Percentiles rank a stretch among this genome's conserved stretches.
phyloP scores from a whole-genome alignment of 1,140 invertebrate species.

The Drosophila sturtevanti region DNA sequence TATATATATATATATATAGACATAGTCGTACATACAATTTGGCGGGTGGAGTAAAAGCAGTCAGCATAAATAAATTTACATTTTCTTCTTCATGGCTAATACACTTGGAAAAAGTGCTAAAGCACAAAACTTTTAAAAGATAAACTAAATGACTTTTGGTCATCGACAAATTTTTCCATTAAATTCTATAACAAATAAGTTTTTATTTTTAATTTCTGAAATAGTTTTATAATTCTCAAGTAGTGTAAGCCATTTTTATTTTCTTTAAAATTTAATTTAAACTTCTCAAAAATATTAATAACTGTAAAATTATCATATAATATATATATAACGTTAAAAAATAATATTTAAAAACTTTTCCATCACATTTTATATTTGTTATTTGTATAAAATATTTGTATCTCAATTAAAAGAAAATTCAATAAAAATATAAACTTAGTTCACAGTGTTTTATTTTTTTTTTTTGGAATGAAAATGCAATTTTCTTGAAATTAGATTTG shows the following conservation, averaged over 20 bases:
- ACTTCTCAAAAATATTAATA: no score
- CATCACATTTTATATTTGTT: not conserved
- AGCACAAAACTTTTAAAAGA: not conserved
- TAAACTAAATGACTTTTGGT: not conserved
- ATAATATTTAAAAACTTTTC: not conserved
- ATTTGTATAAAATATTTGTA: not conserved
- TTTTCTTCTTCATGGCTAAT: constrained; percentile 11
- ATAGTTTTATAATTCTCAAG: no score
- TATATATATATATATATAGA: no score
- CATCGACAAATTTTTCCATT: no score
- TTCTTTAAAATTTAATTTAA: no score
- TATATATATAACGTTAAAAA: not conserved
- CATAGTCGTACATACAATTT: constrained; percentile 17
- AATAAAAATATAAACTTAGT: not conserved
- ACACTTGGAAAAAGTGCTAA: not conserved
- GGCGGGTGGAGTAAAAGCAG: not conserved
- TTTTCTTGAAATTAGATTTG: constrained; percentile 19
- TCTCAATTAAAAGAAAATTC: not conserved
- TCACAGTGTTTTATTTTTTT: not conserved
- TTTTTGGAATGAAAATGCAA: constrained; percentile 14
- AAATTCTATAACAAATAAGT: no score
- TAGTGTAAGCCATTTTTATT: no score
- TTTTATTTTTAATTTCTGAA: no score
- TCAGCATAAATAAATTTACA: not conserved
- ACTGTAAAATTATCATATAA: not conserved